Evolutionary conservation across 2,797 vertebrate genomes (phyloP), one percentile per base, ranked within the genome.

Genomic region (Alectoris magna): DNA sequence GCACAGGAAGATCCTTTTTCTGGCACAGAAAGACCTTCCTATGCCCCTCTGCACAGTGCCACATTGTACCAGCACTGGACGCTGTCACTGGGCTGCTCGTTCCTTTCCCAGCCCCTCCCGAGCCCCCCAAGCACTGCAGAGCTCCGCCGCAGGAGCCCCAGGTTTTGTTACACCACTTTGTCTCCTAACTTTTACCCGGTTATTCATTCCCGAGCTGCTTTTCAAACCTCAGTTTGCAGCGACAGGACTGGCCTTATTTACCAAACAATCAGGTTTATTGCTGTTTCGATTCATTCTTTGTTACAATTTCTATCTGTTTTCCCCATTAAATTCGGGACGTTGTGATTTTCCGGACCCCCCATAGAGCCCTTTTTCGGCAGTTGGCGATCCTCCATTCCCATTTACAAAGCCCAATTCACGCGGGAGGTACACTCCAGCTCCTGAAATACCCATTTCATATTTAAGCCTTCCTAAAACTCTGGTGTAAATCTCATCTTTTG

Each of bases 231-330:
- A 44, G 70, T 95, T 94, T 93, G 94, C 56, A 0, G 80, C 91
- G 92, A 93, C 91, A 91, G 76, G 67, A 91, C 91, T 5, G 1
- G 94, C 80, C 96, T 96, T 96, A 96, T 96, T 96, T 96, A 96
- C 96, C 90, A 96, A 96, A 96, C 94, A 96, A 96, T 96, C 96
- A 94, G 94, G 91, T 96, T 96, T 96, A 96, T 96, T 95, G 85
- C 96, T 91, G 93, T 96, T 96, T 94, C 85, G 93, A 90, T 70
- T 77, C 67, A 92, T 94, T 96, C 96, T 96, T 96, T 96, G 96
- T 96, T 88, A 34, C 90, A 68, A 92, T 94, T 96, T 96, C 95
- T 95, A 91, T 95, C 95, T 95, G 91, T 96, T 96, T 96, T 94
- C 76, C 85, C 95, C 80, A 96, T 96, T 96, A 95, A 94, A 96